Percentiles rank a stretch among this genome's conserved stretches.
These are phyloP conservation scores for Serilophus lunatus DNA, from an alignment of 2,113 vertebrate species.

Conservation along the genomic window DNA sequence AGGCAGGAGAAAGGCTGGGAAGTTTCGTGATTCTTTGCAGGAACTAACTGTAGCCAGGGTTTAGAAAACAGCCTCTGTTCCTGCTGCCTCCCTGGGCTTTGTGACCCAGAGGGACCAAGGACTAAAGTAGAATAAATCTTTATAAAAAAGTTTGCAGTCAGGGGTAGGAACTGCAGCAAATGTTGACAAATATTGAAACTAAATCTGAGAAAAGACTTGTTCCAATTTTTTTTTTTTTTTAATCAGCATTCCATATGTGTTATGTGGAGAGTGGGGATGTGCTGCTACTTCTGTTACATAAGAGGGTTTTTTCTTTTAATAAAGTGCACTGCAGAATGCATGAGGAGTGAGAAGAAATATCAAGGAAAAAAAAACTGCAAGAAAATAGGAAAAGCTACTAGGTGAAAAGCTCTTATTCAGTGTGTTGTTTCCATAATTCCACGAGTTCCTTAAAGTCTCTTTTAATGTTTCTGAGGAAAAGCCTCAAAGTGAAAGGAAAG, in stretches of 20 bases:
- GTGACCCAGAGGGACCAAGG: background rate
- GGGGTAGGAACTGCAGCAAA: background rate
- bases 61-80: background rate
- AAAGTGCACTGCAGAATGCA: background rate
- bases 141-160: background rate
- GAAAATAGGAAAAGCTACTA: background rate
- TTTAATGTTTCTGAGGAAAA: constrained; percentile 19
- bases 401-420: background rate
- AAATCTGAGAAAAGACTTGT: background rate
- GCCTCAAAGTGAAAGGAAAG: background rate
- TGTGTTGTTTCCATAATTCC: background rate
- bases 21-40: background rate
- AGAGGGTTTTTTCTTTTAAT: background rate
- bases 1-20: background rate
- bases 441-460: background rate
- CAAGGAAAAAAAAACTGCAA: background rate
- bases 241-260: constrained; percentile 21
- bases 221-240: background rate
- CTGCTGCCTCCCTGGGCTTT: background rate
- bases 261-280: background rate
- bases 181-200: constrained; percentile 43
- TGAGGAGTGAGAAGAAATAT: background rate
- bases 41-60: background rate
- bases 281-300: constrained; percentile 2
- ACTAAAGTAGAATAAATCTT: background rate